Percentiles rank a stretch among this genome's conserved stretches.
Evolutionary conservation across 2,113 vertebrate genomes (phyloP).

Genomic region (Carassius carassius): DNA sequence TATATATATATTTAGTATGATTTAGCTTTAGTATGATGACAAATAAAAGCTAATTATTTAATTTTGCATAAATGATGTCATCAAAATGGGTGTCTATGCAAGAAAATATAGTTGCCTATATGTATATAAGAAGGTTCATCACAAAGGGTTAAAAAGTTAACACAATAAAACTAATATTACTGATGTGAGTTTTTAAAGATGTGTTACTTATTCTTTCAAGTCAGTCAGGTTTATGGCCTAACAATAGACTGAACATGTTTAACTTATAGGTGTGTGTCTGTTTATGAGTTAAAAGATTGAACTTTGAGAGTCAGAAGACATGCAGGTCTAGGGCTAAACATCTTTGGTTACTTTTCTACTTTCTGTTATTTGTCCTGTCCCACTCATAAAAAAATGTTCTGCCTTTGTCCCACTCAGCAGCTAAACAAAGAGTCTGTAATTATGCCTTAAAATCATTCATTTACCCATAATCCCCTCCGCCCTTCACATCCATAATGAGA

Average conservation of each 20-base stretch:
- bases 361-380: constrained; percentile 1
- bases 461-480: neutral
- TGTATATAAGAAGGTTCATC: neutral
- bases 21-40: too few relatives aligned
- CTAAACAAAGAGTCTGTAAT: neutral
- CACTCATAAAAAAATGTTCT: neutral
- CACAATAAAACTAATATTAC: neutral
- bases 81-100: neutral
- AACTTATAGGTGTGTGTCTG: too few relatives aligned
- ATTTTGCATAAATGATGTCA: neutral
- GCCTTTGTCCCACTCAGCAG: constrained; percentile 7
- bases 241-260: neutral
- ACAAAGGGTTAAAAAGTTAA: neutral
- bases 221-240: neutral
- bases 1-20: too few relatives aligned
- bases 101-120: neutral
- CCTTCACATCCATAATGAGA: neutral
- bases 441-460: constrained; percentile 15
- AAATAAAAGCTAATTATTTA: too few relatives aligned
- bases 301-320: constrained; percentile 20
- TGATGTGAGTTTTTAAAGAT: neutral
- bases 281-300: neutral
- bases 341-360: constrained; percentile 44
- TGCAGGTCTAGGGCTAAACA: neutral
- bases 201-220: neutral